Evolutionary conservation across 1,140 invertebrate genomes (phyloP).

Genomic region (Aphelinus atriplicis): DNA sequence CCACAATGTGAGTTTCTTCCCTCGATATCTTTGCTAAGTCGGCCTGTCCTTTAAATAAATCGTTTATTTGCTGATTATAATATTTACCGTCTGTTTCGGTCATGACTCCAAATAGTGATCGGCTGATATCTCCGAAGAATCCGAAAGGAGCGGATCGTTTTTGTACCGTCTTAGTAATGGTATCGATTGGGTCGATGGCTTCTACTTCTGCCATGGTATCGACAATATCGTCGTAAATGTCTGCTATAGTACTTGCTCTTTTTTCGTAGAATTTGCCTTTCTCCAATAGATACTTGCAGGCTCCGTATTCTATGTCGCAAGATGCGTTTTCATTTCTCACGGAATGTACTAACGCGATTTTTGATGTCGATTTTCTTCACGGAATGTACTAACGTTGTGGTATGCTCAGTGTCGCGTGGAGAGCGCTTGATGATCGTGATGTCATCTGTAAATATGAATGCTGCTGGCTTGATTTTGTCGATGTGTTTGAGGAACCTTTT

Average conservation of each 20-base stretch:
- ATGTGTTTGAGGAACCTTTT: neutral
- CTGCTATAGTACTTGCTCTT: too few species aligned
- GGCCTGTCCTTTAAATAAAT: neutral
- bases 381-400: too few species aligned
- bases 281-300: neutral
- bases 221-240: neutral
- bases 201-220: neutral
- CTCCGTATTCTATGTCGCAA: too few species aligned
- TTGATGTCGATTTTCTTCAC: too few species aligned
- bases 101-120: neutral
- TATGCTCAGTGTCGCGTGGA: too few species aligned
- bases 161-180: neutral
- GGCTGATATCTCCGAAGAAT: too few species aligned
- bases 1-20: neutral
- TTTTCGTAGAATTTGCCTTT: too few species aligned
- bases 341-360: too few species aligned
- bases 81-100: neutral
- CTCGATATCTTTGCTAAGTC: neutral
- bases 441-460: slow-evolving; percentile 3
- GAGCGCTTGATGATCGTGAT: too few species aligned
- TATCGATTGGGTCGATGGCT: neutral
- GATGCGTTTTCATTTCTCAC: too few species aligned
- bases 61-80: neutral
- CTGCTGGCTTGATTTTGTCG: slow-evolving; percentile 1
- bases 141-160: neutral